Base-by-base conservation (phyloP, 2,113 vertebrate genomes). In the Erythrolamprus reginae region DNA sequence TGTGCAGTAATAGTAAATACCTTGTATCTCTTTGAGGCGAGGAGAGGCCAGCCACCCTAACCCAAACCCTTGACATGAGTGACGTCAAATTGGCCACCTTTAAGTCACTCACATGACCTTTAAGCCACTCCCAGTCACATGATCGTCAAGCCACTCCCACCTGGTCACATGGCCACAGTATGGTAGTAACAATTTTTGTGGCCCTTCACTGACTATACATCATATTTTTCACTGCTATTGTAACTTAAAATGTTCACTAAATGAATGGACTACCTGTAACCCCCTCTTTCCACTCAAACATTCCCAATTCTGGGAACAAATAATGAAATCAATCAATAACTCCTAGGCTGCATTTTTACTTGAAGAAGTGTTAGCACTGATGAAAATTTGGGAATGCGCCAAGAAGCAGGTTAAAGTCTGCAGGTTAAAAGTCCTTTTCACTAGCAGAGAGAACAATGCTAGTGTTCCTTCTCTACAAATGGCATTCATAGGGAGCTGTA, bases 381-480 rank as follows among this genome's bases (percentile, higher is more conserved):
- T 94, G 88, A 82, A 38, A 28, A 84, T 94, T 92, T 65, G 92
- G 95, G 94, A 95, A 84, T 23, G 38, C 94, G 93, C 95, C 94
- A 96, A 82, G 0, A 0, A 90, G 91, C 93, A 90, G 84, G 85
- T 95, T 95, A 94, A 89, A 89, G 90, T 94, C 92, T 87, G 91
- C 84, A 92, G 93, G 90, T 84, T 91, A 61, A 90, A 92, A 93
- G 88, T 93, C 91, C 55, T 91, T 93, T 90, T 89, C 87, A 85
- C 93, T 95, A 89, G 92, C 93, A 91, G 84, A 91, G 88, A 90
- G 93, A 95, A 95, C 95, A 87, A 86, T 91, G 91, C 90, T 94
- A 84, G 83, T 93, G 83, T 91, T 92, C 5, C 88, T 95, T 93
- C 89, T 93, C 84, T 23, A 87, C 93, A 94, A 95, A 94, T 89